These are phyloP conservation scores for Pseudonaja textilis DNA, from an alignment of 2,113 vertebrate genomes.

Conservation along the genomic window DNA sequence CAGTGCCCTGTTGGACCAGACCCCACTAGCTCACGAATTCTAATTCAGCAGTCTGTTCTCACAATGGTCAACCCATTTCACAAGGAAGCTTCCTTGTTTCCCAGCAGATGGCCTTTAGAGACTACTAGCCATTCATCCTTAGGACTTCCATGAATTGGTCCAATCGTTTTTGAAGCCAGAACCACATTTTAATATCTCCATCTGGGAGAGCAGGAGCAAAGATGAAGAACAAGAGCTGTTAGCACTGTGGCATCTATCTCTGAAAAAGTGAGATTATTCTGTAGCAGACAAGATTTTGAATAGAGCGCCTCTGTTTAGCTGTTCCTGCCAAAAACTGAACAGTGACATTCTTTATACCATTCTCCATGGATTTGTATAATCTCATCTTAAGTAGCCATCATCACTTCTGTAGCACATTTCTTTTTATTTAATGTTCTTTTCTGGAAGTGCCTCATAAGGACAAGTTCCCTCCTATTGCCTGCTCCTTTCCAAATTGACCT, in stretches of 20 bases:
- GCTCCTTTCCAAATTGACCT: background rate
- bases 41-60: background rate
- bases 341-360: background rate
- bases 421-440: background rate
- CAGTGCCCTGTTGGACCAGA: background rate
- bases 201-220: background rate
- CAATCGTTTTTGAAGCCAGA: background rate
- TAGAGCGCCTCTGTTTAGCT: background rate
- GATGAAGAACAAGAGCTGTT: background rate
- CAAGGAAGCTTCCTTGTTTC: background rate
- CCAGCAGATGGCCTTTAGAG: background rate
- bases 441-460: background rate
- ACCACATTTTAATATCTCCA: background rate
- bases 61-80: background rate
- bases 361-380: background rate
- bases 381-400: background rate
- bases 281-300: background rate
- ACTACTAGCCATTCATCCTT: background rate
- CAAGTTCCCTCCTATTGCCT: background rate
- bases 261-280: background rate
- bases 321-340: background rate
- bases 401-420: background rate
- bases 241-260: background rate
- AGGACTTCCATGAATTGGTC: background rate
- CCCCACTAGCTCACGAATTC: background rate